Evolutionary conservation across 1,140 invertebrate genomes (phyloP), one percentile per base, ranked within the genome.

Genomic region (Psilanteris sp.): DNA sequence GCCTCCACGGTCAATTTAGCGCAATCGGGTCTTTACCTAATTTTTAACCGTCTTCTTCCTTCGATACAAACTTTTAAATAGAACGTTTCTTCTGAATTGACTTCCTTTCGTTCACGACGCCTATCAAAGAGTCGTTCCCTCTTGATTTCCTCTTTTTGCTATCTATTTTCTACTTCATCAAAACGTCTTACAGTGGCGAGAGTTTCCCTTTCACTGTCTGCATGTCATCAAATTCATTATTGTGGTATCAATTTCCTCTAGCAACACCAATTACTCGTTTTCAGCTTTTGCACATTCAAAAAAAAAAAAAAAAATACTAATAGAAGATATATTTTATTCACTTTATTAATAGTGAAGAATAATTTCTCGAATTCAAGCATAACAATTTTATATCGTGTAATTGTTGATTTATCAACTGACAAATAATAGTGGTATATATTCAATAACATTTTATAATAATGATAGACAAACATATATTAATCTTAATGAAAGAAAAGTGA

Each of bases 31-130:
- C 76, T 54, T 48, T 79, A 76, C 46, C 34, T 59, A 66, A 66
- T 54, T 70, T 80, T 71, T 73, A 54, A 59, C 72, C 59, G 39
- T 41, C 64, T 72, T 24, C 52, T 72, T 74, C 64, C 41, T 59
- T 50, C 81, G 81, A 86, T 86, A 86, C 83, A 85, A 85, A 86
- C 79, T 86, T 87, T 87, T 85, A 84, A 87, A 84, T 83, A 85
- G 84, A 82, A 81, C 78, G 79, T 79, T 85, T 81, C 81, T 80
- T 74, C 76, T 82, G 79, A 82, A 85, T 84, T 78, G 81, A 81
- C 82, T 83, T 83, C 72, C 79, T 80, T 83, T 75, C 73, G 66
- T 52, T 55, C 32, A 78, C 66, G 76, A 75, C 48, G 73, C 70
- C 55, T 72, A 73, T 84, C 82, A 80, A 68, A 81, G 66, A 74